phyloP scores from a whole-genome alignment of 2,888 invertebrate species.

The Argynnis bischoffii region DNA sequence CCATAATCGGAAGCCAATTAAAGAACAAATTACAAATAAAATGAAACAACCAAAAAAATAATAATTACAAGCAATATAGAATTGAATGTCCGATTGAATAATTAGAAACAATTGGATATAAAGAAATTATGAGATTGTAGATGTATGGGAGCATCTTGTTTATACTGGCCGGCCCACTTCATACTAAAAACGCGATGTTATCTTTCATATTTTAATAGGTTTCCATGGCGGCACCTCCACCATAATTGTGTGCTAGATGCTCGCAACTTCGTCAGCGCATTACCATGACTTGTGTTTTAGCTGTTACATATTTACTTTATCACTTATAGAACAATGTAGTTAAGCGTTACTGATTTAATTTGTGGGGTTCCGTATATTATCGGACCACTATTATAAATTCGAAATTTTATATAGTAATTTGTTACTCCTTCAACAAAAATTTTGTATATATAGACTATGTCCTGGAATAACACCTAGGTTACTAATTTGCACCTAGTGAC shows the following conservation, averaged over 20 bases:
- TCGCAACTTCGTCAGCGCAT: slow-evolving; percentile 18
- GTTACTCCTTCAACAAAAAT: too few species aligned
- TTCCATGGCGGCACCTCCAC: slow-evolving; percentile 77
- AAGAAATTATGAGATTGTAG: slow-evolving; percentile 65
- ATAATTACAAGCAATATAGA: slow-evolving; percentile 75
- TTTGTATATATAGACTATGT: too few species aligned
- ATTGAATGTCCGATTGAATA: slow-evolving; percentile 76
- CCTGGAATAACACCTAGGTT: too few species aligned
- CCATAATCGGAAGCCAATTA: slow-evolving; percentile 74
- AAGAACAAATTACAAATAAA: slow-evolving; percentile 74
- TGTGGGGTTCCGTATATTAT: too few species aligned
- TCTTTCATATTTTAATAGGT: slow-evolving; percentile 80
- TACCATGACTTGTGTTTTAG: slow-evolving; percentile 19
- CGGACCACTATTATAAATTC: too few species aligned
- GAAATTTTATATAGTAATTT: too few species aligned
- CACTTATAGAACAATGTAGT: neutral
- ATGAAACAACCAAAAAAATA: slow-evolving; percentile 61
- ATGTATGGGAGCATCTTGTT: slow-evolving; percentile 36
- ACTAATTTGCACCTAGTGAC: too few species aligned
- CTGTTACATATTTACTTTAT: slow-evolving; percentile 11
- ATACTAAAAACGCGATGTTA: slow-evolving; percentile 78
- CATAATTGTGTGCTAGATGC: slow-evolving; percentile 65
- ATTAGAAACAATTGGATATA: slow-evolving; percentile 79
- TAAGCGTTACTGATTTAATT: neutral
- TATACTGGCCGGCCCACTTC: slow-evolving; percentile 70